Base-by-base conservation (phyloP, 2,888 invertebrate genomes). In the Chaetogeoica ovagalla region DNA sequence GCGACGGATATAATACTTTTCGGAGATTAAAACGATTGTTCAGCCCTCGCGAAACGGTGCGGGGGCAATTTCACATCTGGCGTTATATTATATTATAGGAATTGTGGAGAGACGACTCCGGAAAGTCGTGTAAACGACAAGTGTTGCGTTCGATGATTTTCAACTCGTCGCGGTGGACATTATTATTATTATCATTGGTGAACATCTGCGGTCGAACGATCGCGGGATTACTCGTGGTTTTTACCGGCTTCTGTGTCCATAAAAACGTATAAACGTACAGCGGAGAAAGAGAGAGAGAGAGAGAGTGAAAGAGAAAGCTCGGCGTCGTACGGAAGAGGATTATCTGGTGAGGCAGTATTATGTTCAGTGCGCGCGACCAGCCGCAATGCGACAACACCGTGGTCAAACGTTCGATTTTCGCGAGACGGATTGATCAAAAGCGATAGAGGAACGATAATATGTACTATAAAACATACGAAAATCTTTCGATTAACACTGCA, bases 321-420 rank as follows among this genome's bases (percentile, higher is more conserved):
- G 23, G 23, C 48, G 48, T 15, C 11, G 48, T 13, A 21, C 19
- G n/a, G 63, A 71, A 79, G 79, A 71, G 63, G 79, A 79, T 79
- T 79, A 79, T 79, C 23, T 39, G 55, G 55, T 39, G 52, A 23
- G 11, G 77, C 43, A 4, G 37, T 11, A 52, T 60, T 23, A 21
- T n/a, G 11, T 60, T 23, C 2, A 60, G 7, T 57, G 19, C 11
- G 52, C 37, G 69, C 17, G 69, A 55, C 37, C 55, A 37, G 55
- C 79, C 63, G 79, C 79, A 79, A 65, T 79, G 79, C 79, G 79
- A 79, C 79, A 63, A 62, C 79, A 79, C 79, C 79, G n/a, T 79
- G 79, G 71, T 57, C 57, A 63, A 71, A 71, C 79, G 55, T 63
- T 69, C 70, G 62, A 62, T 77, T 69, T 71, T 23, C 15, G 48